Evolutionary conservation across 2,797 vertebrate genomes (phyloP).

Genomic region (Hoplostethus atlanticus): DNA sequence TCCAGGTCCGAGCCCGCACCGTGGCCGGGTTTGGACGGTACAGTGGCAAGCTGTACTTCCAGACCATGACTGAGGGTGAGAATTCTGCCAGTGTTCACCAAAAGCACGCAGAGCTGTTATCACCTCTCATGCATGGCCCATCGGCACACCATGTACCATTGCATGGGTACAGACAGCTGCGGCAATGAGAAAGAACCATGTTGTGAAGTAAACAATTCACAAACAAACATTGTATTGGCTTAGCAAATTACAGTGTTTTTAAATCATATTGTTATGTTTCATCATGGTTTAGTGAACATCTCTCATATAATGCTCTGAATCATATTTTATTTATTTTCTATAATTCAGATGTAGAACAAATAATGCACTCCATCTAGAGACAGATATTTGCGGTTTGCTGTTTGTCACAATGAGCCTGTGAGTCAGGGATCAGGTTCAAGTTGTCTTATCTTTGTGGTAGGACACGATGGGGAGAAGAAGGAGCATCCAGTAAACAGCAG

Average conservation of each 20-base stretch:
- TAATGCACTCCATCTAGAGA: background rate
- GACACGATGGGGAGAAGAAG: slow-evolving; percentile 31
- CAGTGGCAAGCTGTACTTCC: slow-evolving; percentile 99
- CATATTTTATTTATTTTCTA: background rate
- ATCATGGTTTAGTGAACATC: slow-evolving; percentile 13
- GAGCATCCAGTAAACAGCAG: slow-evolving; percentile 65
- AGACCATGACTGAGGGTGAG: slow-evolving; percentile 99
- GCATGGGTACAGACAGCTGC: slow-evolving; percentile 64
- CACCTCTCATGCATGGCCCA: slow-evolving; percentile 58
- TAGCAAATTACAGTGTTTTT: background rate
- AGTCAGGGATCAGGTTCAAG: slow-evolving; percentile 39
- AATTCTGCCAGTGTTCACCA: slow-evolving; percentile 47
- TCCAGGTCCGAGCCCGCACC: slow-evolving; percentile 98
- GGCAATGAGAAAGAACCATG: slow-evolving; percentile 43
- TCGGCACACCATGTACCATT: slow-evolving; percentile 32
- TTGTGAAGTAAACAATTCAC: slow-evolving; percentile 51
- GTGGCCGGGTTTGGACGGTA: slow-evolving; percentile 98
- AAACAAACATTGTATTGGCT: slow-evolving; percentile 17
- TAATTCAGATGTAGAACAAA: background rate
- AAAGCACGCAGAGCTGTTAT: slow-evolving; percentile 67
- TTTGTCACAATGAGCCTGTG: slow-evolving; percentile 21
- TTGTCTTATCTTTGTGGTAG: slow-evolving; percentile 42
- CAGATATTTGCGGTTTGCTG: background rate
- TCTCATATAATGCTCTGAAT: background rate
- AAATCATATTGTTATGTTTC: slow-evolving; percentile 14